Percentiles rank a stretch among this genome's conserved stretches.
Evolutionary conservation across 2,888 invertebrate species (phyloP).

Genomic region (Cynaeus angustus): DNA sequence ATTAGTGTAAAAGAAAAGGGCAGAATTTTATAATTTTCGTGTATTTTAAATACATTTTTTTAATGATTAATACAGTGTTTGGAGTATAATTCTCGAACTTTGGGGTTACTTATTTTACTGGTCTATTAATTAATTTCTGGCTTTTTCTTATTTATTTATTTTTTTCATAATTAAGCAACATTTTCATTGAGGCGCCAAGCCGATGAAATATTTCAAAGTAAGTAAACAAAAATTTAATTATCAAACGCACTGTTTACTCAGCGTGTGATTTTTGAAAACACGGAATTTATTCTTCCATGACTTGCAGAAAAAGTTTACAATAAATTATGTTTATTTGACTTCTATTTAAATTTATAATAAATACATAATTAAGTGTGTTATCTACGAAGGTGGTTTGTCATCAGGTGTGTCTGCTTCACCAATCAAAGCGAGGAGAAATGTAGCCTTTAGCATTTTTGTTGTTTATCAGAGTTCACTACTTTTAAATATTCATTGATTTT

Average conservation of each 20-base stretch:
- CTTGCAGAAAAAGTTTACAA: conserved; percentile 24
- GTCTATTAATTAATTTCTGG: no score
- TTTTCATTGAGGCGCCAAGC: not conserved
- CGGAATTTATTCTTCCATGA: conserved; percentile 18
- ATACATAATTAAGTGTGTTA: not conserved
- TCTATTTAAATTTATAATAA: conserved; percentile 25
- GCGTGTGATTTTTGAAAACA: not conserved
- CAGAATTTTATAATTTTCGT: no score
- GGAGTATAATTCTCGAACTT: no score
- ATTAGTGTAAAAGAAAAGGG: no score
- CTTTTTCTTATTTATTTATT: no score
- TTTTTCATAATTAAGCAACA: not conserved
- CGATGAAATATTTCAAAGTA: no score
- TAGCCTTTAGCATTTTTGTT: conserved; percentile 26
- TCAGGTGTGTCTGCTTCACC: conserved; percentile 24
- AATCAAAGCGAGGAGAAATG: conserved; percentile 14
- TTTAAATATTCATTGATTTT: conserved; percentile 29
- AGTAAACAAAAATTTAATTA: conserved; percentile 1
- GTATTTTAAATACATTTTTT: no score
- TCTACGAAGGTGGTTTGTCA: conserved; percentile 29
- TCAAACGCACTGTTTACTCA: conserved; percentile 2
- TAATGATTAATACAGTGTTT: no score
- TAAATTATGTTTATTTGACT: conserved; percentile 21
- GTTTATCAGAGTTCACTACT: conserved; percentile 15
- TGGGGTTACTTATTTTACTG: no score